Evolutionary conservation across 2,888 invertebrate species (phyloP), one percentile per base, ranked within the genome.

Genomic region (Napeogenes inachia): DNA sequence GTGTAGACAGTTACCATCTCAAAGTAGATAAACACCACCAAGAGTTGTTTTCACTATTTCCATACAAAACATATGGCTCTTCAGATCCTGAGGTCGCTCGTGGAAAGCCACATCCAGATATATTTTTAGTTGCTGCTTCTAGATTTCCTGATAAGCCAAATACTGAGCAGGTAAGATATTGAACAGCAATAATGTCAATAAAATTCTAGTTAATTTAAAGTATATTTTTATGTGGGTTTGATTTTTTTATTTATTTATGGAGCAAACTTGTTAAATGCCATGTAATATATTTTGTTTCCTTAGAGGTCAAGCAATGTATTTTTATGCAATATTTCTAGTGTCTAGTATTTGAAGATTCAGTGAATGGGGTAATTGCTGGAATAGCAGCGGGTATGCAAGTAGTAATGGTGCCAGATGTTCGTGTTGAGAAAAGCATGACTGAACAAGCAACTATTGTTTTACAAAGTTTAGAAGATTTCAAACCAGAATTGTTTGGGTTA

Each of bases 301-400:
- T 21, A 21, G 1, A 21, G 21, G 21, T 21, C 21, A 21, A 21
- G 21, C 21, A 21, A 21, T 21, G 21, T 21, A 21, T 21, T 21
- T 21, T 21, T 21, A 21, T 21, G 21, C 21, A 21, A 21, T n/a
- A 12, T 42, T 77, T 75, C 4, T 83, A 94, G 94, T 95, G 96
- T 75, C 83, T 98, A 68, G 97, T 97, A 0, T 95, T 98, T 81
- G 98, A 98, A 88, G 98, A 98, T 89, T 95, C 98, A 2, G 94
- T 95, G 0, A 97, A 96, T 84, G 98, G 98, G 2, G 96, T 97
- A 0, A 87, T 89, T 65, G 96, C 96, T 2, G 97, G 94, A 0
- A 77, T 88, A 35, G 92, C 92, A 30, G 97, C 97, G 1, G 95
- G 95, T 3, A 98, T 98, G 97, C 96, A 96, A 81, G 94, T 93